These are phyloP conservation scores for Xyrauchen texanus DNA, from an alignment of 2,113 vertebrate species.

Conservation along the genomic window DNA sequence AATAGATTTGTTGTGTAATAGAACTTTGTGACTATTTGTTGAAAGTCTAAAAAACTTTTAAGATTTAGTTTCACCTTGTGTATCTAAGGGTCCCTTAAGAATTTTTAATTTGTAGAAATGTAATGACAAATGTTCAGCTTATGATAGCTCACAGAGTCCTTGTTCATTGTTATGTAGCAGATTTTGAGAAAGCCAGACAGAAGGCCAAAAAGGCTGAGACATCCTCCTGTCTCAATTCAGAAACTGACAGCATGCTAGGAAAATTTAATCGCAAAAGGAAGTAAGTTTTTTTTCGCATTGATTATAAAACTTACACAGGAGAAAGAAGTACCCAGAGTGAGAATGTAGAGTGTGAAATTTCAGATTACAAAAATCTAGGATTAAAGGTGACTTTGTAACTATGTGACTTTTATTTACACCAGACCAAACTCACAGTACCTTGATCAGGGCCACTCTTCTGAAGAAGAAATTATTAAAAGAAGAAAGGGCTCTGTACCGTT, in stretches of 20 bases:
- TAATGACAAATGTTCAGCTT: background rate
- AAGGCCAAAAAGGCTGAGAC: background rate
- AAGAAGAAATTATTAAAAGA: background rate
- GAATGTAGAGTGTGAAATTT: too few relatives aligned
- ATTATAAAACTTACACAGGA: background rate
- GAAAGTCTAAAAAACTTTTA: too few relatives aligned
- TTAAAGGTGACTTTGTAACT: background rate
- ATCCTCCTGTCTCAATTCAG: background rate
- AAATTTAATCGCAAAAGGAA: background rate
- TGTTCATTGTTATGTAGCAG: background rate
- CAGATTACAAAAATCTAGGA: too few relatives aligned
- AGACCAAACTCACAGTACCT: background rate
- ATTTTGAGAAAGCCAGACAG: slow-evolving; percentile 9
- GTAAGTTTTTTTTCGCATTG: background rate
- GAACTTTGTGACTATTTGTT: too few relatives aligned
- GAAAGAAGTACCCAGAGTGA: background rate
- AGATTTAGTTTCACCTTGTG: too few relatives aligned
- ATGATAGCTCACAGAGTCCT: background rate
- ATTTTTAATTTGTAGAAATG: background rate
- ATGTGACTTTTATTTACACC: background rate
- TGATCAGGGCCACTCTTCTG: background rate
- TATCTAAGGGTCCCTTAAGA: too few relatives aligned
- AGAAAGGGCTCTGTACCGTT: too few relatives aligned
- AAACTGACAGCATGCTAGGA: background rate
- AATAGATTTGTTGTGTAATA: too few relatives aligned